phyloP scores from a whole-genome alignment of 2,888 invertebrate species.

The Lycocerus yunnanus region DNA sequence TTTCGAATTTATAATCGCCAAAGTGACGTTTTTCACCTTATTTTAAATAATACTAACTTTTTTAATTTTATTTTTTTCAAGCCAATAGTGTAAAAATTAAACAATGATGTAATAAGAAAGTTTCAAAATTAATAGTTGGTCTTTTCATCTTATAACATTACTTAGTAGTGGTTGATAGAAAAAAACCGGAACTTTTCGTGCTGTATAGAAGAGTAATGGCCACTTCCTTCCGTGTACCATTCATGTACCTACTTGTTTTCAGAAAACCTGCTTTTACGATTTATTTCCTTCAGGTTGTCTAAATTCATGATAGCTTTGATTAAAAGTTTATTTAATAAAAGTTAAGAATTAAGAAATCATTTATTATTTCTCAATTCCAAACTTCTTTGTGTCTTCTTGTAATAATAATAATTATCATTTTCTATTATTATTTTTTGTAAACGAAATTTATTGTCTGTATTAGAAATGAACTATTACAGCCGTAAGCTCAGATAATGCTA shows the following conservation, averaged over 20 bases:
- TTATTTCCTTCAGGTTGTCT: background rate
- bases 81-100: background rate
- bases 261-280: constrained; percentile 2
- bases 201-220: constrained; percentile 45
- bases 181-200: constrained; percentile 42
- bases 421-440: background rate
- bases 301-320: background rate
- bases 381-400: background rate
- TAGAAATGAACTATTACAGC: background rate
- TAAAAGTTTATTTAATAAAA: background rate
- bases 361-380: background rate
- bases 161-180: constrained; percentile 39
- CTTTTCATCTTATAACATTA: constrained; percentile 42
- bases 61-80: background rate
- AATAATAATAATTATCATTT: too few relatives aligned
- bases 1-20: too few relatives aligned
- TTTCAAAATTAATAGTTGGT: constrained; percentile 23
- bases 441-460: background rate
- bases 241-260: constrained; percentile 34
- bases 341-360: background rate
- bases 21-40: too few relatives aligned
- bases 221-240: constrained; percentile 45
- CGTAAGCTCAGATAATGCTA: constrained; percentile 20
- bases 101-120: background rate
- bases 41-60: background rate